phyloP scores from a whole-genome alignment of 2,113 vertebrate genomes.

The Elaphurus davidianus region DNA sequence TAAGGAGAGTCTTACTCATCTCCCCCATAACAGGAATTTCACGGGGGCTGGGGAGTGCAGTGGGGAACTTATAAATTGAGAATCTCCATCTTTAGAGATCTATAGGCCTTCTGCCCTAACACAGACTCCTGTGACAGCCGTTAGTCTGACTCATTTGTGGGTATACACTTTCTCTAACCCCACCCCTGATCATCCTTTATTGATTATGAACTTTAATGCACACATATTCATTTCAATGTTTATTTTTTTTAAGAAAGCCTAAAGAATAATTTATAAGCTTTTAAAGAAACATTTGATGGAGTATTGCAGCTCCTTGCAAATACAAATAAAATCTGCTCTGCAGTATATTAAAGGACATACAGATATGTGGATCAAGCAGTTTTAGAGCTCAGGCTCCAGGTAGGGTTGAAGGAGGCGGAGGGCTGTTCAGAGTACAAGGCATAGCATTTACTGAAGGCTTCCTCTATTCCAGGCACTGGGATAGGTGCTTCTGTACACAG shows the following conservation, averaged over 20 bases:
- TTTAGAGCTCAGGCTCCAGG: background rate
- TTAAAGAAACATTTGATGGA: constrained; percentile 47
- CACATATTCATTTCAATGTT: constrained; percentile 76
- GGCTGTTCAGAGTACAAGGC: background rate
- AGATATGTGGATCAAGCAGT: background rate
- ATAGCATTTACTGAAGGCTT: background rate
- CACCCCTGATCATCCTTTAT: constrained; percentile 57
- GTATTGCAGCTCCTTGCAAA: constrained; percentile 21
- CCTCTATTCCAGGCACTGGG: background rate
- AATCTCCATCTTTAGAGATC: background rate
- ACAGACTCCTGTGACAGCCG: constrained; percentile 36
- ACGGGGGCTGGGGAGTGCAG: rapidly evolving
- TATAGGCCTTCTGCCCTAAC: constrained; percentile 11
- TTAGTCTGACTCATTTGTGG: constrained; percentile 47
- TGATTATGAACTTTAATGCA: constrained; percentile 73
- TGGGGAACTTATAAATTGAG: background rate
- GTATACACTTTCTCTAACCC: constrained; percentile 54
- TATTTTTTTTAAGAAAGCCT: constrained; percentile 62
- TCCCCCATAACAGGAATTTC: background rate
- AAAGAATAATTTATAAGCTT: constrained; percentile 79
- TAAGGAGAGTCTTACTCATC: background rate
- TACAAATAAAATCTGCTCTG: constrained; percentile 23
- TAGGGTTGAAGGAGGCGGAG: rapidly evolving
- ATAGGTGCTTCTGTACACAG: background rate
- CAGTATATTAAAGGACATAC: background rate